Percentiles rank a stretch among this genome's conserved stretches.
Evolutionary conservation across 1,140 invertebrate species (phyloP).

Genomic region (Diploscapter pachys): DNA sequence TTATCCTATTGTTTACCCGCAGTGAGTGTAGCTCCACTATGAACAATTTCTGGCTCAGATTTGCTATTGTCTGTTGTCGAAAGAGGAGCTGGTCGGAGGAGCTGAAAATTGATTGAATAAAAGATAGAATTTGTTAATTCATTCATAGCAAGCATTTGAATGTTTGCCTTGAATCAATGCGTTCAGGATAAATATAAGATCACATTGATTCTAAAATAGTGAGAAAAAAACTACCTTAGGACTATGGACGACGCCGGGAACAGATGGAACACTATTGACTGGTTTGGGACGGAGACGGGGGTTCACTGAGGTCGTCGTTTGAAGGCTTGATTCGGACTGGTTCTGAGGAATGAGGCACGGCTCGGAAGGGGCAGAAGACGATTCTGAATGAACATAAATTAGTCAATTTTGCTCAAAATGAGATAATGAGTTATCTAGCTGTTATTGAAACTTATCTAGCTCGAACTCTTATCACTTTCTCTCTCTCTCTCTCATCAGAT

Average conservation of each 20-base stretch:
- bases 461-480: too few species aligned
- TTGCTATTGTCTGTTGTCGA: background rate
- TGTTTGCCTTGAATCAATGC: too few species aligned
- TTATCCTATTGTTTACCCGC: too few species aligned
- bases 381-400: conserved; percentile 28
- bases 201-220: background rate
- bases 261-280: conserved; percentile 31
- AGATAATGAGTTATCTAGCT: background rate
- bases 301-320: conserved; percentile 54
- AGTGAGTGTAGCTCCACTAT: too few species aligned
- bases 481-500: too few species aligned
- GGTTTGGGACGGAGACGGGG: conserved; percentile 55
- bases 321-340: conserved; percentile 5
- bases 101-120: conserved; percentile 2
- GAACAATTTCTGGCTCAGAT: too few species aligned
- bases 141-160: too few species aligned
- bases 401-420: background rate
- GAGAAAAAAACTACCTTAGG: conserved; percentile 1
- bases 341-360: conserved; percentile 4
- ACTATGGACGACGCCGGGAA: conserved; percentile 28
- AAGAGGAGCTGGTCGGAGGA: background rate
- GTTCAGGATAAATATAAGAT: background rate
- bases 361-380: conserved; percentile 18
- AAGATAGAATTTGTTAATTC: background rate
- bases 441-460: too few species aligned